Evolutionary conservation across 2,888 invertebrate species (phyloP).

Genomic region (Macropis europaea): DNA sequence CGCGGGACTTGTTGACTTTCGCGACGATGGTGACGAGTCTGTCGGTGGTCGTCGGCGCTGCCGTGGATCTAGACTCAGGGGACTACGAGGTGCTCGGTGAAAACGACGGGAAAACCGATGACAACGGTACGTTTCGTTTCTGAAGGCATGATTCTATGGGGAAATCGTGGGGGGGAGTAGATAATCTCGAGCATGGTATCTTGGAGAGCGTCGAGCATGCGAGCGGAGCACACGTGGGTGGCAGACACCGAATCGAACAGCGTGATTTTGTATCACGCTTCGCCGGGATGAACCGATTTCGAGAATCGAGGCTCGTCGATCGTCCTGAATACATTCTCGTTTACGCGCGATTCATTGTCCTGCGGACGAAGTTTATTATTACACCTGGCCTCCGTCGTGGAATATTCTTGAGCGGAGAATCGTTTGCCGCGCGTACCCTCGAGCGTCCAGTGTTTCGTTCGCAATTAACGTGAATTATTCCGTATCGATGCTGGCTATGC

Average conservation of each 20-base stretch:
- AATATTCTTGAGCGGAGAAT: background rate
- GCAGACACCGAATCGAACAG: slow-evolving; percentile 13
- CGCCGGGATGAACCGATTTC: too few relatives aligned
- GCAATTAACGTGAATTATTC: slow-evolving; percentile 6
- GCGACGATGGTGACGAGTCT: slow-evolving; percentile 60
- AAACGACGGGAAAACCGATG: slow-evolving; percentile 64
- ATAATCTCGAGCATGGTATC: too few relatives aligned
- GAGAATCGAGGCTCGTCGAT: background rate
- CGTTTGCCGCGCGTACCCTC: background rate
- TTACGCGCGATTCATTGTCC: background rate
- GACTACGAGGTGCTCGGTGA: slow-evolving; percentile 74
- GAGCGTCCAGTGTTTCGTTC: background rate
- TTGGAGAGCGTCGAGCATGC: slow-evolving; percentile 10
- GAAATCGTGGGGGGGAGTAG: background rate
- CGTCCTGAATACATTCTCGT: too few relatives aligned
- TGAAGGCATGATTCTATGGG: slow-evolving; percentile 33
- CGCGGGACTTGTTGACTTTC: slow-evolving; percentile 64
- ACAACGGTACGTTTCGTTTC: slow-evolving; percentile 57
- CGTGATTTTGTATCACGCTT: too few relatives aligned
- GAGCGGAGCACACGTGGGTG: slow-evolving; percentile 43
- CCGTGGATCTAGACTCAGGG: slow-evolving; percentile 68
- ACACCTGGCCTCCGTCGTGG: slow-evolving; percentile 4
- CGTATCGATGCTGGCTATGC: background rate
- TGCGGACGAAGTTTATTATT: slow-evolving; percentile 2
- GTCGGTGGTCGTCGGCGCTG: slow-evolving; percentile 54